A percentile compares a stretch with the other conserved stretches of the same genome.
Evolutionary conservation across 2,797 vertebrate genomes (phyloP).

Genomic region (Glyptemys insculpta): DNA sequence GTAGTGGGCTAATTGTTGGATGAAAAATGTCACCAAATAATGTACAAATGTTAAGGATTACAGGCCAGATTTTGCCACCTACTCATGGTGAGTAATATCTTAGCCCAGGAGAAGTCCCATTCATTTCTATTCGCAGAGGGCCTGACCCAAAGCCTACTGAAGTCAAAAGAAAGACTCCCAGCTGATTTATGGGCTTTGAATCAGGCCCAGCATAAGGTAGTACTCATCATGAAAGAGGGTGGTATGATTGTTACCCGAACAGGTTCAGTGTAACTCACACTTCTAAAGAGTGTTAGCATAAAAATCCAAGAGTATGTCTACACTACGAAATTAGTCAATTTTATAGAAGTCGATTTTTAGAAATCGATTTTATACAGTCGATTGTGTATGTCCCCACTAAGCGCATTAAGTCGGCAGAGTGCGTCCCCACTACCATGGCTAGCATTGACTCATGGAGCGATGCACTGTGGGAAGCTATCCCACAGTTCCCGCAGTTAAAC

Average conservation of each 20-base stretch:
- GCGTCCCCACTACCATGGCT: no score
- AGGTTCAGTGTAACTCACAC: neutral
- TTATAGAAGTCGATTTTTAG: no score
- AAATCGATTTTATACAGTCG: no score
- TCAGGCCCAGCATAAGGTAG: neutral
- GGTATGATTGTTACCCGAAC: neutral
- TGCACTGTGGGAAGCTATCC: no score
- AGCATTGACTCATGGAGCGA: no score
- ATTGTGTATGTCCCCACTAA: no score
- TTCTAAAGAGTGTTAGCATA: neutral
- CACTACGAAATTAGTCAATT: no score
- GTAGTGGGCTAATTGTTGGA: neutral
- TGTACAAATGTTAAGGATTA: neutral
- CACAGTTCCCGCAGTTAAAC: no score
- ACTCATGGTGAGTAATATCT: neutral
- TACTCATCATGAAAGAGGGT: neutral
- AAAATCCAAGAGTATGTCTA: neutral
- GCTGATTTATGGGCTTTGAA: neutral
- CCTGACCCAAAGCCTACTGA: neutral
- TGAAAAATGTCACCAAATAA: neutral
- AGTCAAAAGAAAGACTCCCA: neutral
- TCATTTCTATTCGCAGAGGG: neutral
- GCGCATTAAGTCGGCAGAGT: no score
- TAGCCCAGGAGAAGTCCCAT: neutral
- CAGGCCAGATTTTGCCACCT: neutral